Percentiles rank a stretch among this genome's conserved stretches.
phyloP scores from a whole-genome alignment of 2,113 vertebrate genomes.

The Callipepla squamata region DNA sequence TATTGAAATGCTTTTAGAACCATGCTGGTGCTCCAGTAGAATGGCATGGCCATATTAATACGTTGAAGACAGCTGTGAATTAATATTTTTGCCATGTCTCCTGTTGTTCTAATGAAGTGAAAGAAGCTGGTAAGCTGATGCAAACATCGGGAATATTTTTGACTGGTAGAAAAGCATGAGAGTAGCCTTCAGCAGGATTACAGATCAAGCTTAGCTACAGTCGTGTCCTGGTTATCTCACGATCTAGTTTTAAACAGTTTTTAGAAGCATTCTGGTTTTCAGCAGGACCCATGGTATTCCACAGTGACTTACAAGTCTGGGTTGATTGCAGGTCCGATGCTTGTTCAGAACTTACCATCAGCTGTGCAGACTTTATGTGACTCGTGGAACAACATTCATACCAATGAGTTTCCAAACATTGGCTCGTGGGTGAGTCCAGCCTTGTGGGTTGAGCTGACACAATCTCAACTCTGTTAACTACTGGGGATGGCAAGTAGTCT shows the following conservation, averaged over 20 bases:
- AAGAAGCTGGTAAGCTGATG: neutral
- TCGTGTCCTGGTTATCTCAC: neutral
- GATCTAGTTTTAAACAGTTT: neutral
- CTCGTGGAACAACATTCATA: constrained; percentile 94
- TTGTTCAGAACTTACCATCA: constrained; percentile 93
- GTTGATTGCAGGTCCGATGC: constrained; percentile 80
- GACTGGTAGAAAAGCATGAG: neutral
- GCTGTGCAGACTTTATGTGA: constrained; percentile 92
- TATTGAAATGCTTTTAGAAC: neutral
- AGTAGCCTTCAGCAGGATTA: neutral
- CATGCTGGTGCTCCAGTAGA: neutral
- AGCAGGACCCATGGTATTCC: neutral
- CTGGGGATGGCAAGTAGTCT: neutral
- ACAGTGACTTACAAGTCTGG: neutral
- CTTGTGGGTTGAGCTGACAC: neutral
- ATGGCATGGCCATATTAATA: neutral
- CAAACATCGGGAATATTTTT: neutral
- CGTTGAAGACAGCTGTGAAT: neutral
- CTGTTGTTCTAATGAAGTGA: neutral
- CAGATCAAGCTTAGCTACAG: neutral
- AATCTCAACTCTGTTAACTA: neutral
- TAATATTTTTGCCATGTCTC: neutral
- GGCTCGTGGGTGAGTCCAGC: constrained; percentile 91
- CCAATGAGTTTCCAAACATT: constrained; percentile 98
- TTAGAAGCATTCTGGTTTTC: neutral